phyloP scores from a whole-genome alignment of 2,113 vertebrate species.

The Myotis davidii region DNA sequence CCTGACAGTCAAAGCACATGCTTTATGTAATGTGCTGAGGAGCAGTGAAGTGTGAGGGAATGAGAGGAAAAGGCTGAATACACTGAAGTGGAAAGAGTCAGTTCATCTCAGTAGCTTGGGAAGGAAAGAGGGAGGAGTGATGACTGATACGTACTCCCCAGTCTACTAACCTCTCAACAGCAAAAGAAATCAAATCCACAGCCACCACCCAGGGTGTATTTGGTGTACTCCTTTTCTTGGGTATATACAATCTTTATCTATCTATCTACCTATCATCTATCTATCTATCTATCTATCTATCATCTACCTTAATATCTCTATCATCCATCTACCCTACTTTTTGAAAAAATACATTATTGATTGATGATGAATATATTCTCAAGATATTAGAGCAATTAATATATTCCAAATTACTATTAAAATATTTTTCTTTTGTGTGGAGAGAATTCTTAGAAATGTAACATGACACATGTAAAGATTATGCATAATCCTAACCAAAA shows the following conservation, averaged over 20 bases:
- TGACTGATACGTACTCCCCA: background rate
- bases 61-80: background rate
- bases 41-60: conserved; percentile 54
- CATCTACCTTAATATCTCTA: too few species aligned
- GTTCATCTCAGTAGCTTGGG: background rate
- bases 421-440: background rate
- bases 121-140: background rate
- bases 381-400: background rate
- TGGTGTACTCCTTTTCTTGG: background rate
- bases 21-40: background rate
- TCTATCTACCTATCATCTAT: too few species aligned
- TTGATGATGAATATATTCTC: conserved; percentile 2
- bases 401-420: background rate
- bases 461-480: background rate
- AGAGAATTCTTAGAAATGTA: conserved; percentile 1
- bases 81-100: background rate
- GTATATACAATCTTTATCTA: background rate
- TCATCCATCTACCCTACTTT: background rate
- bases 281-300: background rate
- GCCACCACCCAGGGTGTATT: background rate
- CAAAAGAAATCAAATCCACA: background rate
- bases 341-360: background rate
- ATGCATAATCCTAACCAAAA: background rate
- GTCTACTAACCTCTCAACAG: background rate
- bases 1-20: background rate